These are phyloP conservation scores for Aplidium turbinatum DNA, from an alignment of 23 tunicate species.

Conservation along the genomic window DNA sequence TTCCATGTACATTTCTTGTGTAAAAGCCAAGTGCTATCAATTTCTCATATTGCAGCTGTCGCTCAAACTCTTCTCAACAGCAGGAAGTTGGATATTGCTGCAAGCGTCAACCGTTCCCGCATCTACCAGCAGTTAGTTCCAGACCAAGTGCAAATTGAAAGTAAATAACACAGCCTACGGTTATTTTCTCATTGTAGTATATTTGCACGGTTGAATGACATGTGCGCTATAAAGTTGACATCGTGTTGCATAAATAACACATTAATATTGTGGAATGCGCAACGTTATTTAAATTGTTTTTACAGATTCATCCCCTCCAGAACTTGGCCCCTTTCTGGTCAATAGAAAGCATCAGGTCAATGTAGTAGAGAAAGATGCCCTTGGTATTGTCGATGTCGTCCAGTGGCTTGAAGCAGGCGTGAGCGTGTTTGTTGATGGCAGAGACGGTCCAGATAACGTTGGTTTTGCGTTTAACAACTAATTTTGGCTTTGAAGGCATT, in stretches of 20 bases:
- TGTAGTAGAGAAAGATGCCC: neutral
- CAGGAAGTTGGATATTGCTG: neutral
- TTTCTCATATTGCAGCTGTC: slow-evolving; percentile 30
- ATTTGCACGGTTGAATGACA: no score
- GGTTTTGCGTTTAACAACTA: slow-evolving; percentile 24
- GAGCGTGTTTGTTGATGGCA: slow-evolving; percentile 2
- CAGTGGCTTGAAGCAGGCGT: slow-evolving; percentile 30
- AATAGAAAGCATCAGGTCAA: neutral
- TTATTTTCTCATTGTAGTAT: no score
- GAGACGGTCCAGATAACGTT: neutral
- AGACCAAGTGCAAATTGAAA: slow-evolving; percentile 28
- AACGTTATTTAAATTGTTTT: neutral
- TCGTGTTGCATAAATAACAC: neutral
- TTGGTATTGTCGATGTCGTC: slow-evolving; percentile 17
- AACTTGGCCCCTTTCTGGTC: neutral
- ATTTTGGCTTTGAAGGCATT: no score
- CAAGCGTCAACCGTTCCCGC: slow-evolving; percentile 17
- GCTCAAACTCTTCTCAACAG: slow-evolving; percentile 37
- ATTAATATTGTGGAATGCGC: neutral
- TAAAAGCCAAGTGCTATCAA: no score
- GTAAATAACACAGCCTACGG: slow-evolving; percentile 30
- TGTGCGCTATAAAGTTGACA: neutral
- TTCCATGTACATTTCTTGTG: no score
- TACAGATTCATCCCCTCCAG: slow-evolving; percentile 18
- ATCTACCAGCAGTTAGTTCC: slow-evolving; percentile 38